Base-by-base conservation (phyloP, 2,113 vertebrate genomes). In the Lepus americanus region DNA sequence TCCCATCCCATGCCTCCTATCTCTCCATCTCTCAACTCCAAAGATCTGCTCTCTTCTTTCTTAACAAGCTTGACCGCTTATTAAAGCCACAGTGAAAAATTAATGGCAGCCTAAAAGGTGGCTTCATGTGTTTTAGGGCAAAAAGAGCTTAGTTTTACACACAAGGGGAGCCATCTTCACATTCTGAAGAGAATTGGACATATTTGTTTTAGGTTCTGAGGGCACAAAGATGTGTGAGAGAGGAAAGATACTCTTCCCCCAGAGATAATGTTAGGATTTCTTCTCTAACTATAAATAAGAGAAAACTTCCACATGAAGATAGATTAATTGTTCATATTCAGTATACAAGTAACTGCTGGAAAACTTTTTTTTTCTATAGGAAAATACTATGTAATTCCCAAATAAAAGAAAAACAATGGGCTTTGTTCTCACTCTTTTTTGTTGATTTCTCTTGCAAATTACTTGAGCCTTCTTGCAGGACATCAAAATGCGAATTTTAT, bases 141-240 rank as follows among this genome's bases (percentile, higher is more conserved):
- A 90, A 86, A 94, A 36, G 5, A 91, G 49, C 17, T 93, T 89
- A 69, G 27, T 76, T 92, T 94, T 83, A 89, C 3, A 77, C 76
- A 83, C 27, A 9, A 4, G 16, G 49, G 25, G 29, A 77, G 31
- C 39, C 44, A 78, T 74, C 51, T 90, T 39, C 53, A 82, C 12
- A 53, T 23, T 96, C 82, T 77, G 73, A 81, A 92, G 8, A 17
- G 31, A 53, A 25, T 9, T 80, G 9, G 22, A 87, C 92, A 89
- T 83, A 66, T 27, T 61, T 92, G 5, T 76, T 92, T 82, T 86
- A 59, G 66, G 76, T 90, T 49, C 49, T 51, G 3, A 95, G 3
- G 8, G 14, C 78, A 8, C 53, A 86, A 90, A 53, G 67, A 91
- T 93, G 25, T 23, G 22, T 1, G 12, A 17, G 6, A 1, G 7